Conservation (phyloP, 2,797 vertebrate genomes). For the Channallabes apus region DNA sequence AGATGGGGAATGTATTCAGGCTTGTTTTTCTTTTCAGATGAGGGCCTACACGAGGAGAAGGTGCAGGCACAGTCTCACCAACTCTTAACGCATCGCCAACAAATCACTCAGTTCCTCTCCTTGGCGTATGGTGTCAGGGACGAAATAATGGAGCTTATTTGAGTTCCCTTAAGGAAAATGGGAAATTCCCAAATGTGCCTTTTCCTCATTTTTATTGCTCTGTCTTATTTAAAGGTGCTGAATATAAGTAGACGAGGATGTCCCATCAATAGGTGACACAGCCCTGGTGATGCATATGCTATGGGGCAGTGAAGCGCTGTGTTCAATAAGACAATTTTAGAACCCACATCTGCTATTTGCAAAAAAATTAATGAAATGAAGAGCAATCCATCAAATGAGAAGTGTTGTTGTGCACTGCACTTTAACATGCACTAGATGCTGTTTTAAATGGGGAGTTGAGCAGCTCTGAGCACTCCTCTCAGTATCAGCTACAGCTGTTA, state of each 20-base stretch:
- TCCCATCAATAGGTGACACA: slow-evolving; percentile 48
- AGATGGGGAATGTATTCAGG: not conserved
- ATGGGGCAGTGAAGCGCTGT: slow-evolving; percentile 37
- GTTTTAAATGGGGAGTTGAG: slow-evolving; percentile 50
- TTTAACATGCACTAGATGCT: slow-evolving; percentile 50
- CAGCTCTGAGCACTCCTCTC: slow-evolving; percentile 45
- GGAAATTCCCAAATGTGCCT: slow-evolving; percentile 38
- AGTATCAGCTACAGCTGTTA: slow-evolving; percentile 59
- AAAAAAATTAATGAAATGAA: slow-evolving; percentile 51
- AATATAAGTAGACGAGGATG: slow-evolving; percentile 42
- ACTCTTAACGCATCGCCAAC: slow-evolving; percentile 5
- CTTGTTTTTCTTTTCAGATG: not conserved
- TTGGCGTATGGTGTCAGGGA: slow-evolving; percentile 17
- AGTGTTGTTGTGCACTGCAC: slow-evolving; percentile 39
- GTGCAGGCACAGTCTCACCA: not conserved
- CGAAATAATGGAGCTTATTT: slow-evolving; percentile 49
- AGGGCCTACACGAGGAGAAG: not conserved
- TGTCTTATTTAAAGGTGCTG: slow-evolving; percentile 52
- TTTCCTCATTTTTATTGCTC: slow-evolving; percentile 52
- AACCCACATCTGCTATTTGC: slow-evolving; percentile 54
- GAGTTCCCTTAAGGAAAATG: slow-evolving; percentile 42
- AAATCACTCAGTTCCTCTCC: slow-evolving; percentile 1
- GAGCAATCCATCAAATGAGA: slow-evolving; percentile 51
- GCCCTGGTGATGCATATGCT: slow-evolving; percentile 39
- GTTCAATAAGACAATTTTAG: slow-evolving; percentile 52